Evolutionary conservation across 2,888 invertebrate genomes (phyloP), one percentile per base, ranked within the genome.

Genomic region (Entomobrya proxima): DNA sequence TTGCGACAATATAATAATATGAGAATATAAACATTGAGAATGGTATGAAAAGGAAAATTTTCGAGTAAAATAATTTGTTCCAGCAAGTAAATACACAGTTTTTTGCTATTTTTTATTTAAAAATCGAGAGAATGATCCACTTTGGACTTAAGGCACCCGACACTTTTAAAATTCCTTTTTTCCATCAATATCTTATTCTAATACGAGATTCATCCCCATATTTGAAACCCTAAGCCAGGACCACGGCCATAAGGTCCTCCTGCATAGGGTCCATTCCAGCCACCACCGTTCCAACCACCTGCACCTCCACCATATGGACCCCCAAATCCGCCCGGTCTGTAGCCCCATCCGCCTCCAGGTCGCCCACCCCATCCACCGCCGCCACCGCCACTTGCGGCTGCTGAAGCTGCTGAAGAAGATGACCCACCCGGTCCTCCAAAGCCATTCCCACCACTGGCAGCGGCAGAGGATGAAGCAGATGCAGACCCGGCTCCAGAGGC

Each of bases 401-500:
- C 74, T 18, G 80, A 37, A 24, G 75, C 64, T 13, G 85, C 40
- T 24, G 85, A 50, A 9, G 79, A 35, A 6, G 85, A 58, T n/a
- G 74, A 72, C 4, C 75, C 44, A 58, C 3, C 27, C 11, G 7
- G 24, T 15, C 32, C 30, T 24, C 67, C 67, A 40, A n/a, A 58
- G 9, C 15, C 18, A 37, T 55, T 21, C 74, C 67, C 64, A 15
- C 72, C 55, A 40, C 74, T 67, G 11, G 85, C 80, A 0, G 87
- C 79, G 6, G 84, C 79, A 11, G 80, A 52, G 4, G 87, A 84
- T 18, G 80, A 74, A 1, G 84, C 79, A 24, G 80, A 64, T n/a
- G 83, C 61, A 1, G 76, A 72, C 15, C 80, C 83, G 6, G 37
- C 47, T 15, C 77, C 82, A 1, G 78, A 82, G 18, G 79, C 76